Conservation (phyloP, 2,113 vertebrate genomes). For the Chamaetylas fuelleborni region DNA sequence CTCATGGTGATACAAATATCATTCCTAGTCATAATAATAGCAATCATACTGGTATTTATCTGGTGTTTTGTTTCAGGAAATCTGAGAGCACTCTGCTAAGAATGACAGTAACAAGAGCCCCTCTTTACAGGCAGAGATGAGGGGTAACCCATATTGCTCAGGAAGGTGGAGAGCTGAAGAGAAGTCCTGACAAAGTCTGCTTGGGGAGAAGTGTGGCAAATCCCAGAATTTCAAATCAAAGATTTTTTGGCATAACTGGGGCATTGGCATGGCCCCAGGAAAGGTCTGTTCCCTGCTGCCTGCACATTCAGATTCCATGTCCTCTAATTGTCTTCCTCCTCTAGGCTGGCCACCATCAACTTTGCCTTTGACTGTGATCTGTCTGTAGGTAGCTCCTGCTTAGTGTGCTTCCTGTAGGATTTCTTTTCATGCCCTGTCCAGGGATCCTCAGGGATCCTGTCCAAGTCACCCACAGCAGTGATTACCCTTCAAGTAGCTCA, state of each 20-base stretch:
- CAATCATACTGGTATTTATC: not conserved
- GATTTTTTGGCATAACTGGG: not conserved
- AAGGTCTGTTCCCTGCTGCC: not conserved
- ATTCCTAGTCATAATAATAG: not conserved
- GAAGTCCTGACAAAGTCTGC: not conserved
- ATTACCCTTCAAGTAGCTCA: not conserved
- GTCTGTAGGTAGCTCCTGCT: not conserved
- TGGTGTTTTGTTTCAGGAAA: not conserved
- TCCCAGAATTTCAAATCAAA: not conserved
- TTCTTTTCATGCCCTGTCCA: not conserved
- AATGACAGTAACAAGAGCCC: not conserved
- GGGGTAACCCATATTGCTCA: fast-evolving
- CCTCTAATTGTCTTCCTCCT: not conserved
- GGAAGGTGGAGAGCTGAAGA: not conserved
- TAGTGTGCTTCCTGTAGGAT: not conserved
- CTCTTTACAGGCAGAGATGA: not conserved
- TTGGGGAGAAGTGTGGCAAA: not conserved
- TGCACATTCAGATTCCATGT: not conserved
- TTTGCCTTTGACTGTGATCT: not conserved
- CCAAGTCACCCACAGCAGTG: not conserved
- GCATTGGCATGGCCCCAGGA: not conserved
- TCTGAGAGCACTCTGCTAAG: not conserved
- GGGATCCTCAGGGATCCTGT: not conserved
- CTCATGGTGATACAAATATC: not conserved
- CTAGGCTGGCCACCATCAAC: fast-evolving